Evolutionary conservation across 1,140 invertebrate species (phyloP), one percentile per base, ranked within the genome.

Genomic region (Thrips palmi): DNA sequence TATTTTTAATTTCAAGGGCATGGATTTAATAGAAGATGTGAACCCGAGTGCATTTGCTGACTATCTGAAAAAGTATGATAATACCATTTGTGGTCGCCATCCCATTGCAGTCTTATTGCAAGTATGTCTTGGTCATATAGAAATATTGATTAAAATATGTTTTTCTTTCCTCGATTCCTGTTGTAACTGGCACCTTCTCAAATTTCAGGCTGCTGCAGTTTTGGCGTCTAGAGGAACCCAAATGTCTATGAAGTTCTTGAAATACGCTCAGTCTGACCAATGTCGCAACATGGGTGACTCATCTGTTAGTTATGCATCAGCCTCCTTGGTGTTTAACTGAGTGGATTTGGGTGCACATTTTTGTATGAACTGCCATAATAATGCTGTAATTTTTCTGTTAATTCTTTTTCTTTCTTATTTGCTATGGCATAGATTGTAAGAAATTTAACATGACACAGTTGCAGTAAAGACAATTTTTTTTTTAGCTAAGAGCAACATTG

Each of bases 81-180:
- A 99, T 60, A 99, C 94, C n/a, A 98, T 99, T 51, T 99, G 94
- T 65, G 94, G 94, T 0, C 69, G 94, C 45, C 91, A 98, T 71
- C 94, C 94, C 2, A 98, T 99, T 50, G 83, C 85, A 34, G 84
- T 99, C 30, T 67, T 99, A 48, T 63, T 98, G 37, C 85, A 93
- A 70, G 88, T 89, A 68, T 64, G 53, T 54, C 38, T 40, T 39
- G 31, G 37, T 44, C 28, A 32, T 22, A 10, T 31, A 6, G 25
- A 5, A n/a, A 25, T 28, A 34, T 33, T 17, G 30, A 42, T 41
- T 41, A 47, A 36, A 36, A 30, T 42, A 42, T 45, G 41, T 40
- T 37, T 45, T 47, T 39, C 47, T 47, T 49, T 36, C 54, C 22
- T 49, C n/a, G n/a, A n/a, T n/a, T n/a, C n/a, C n/a, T n/a, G n/a